Conservation (phyloP, 2,888 invertebrate species). For the Phortica magna region DNA sequence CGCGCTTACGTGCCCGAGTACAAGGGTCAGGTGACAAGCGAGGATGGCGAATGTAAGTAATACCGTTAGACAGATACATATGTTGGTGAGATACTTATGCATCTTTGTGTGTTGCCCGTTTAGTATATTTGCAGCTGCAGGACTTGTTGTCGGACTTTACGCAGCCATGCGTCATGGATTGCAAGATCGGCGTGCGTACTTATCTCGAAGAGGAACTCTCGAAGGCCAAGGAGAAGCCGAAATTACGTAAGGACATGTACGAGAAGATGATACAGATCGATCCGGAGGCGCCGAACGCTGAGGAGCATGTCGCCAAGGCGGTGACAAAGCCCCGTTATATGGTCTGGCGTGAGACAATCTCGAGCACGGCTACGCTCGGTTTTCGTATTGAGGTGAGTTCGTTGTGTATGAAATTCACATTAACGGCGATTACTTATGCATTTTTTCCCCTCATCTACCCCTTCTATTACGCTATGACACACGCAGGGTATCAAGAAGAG, state of each 20-base stretch:
- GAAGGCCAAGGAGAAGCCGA: slow-evolving; percentile 96
- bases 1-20: slow-evolving; percentile 95
- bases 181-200: slow-evolving; percentile 96
- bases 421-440: too few relatives aligned
- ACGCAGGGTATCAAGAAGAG: slow-evolving; percentile 92
- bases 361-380: slow-evolving; percentile 96
- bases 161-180: slow-evolving; percentile 97
- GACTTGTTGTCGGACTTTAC: slow-evolving; percentile 94
- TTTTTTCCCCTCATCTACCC: too few relatives aligned
- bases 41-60: slow-evolving; percentile 86
- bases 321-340: slow-evolving; percentile 97
- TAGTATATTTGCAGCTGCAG: slow-evolving; percentile 91
- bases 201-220: slow-evolving; percentile 96
- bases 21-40: slow-evolving; percentile 90
- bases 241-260: slow-evolving; percentile 96
- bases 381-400: slow-evolving; percentile 95
- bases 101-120: background rate
- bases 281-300: slow-evolving; percentile 90
- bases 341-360: slow-evolving; percentile 98
- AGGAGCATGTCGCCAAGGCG: slow-evolving; percentile 92
- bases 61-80: background rate
- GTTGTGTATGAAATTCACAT: too few relatives aligned
- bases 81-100: background rate
- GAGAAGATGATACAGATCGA: slow-evolving; percentile 98
- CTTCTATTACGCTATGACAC: too few relatives aligned